Evolutionary conservation across 2,888 invertebrate species (phyloP).

Genomic region (Agriopis aurantiaria): DNA sequence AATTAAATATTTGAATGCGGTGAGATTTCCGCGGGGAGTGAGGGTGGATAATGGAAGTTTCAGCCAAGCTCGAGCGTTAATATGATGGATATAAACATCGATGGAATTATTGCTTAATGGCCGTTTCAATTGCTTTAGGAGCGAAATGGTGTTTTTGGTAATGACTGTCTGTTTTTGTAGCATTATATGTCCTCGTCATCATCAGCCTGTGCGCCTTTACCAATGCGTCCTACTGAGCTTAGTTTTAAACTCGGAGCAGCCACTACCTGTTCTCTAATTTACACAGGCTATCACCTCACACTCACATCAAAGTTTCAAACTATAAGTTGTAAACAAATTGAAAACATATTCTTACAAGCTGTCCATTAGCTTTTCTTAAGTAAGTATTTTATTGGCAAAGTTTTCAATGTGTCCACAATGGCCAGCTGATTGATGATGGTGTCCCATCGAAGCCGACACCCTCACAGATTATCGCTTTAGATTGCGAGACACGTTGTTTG

Average conservation of each 20-base stretch:
- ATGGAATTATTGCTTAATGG: constrained; percentile 84
- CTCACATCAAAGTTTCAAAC: background rate
- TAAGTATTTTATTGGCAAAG: constrained; percentile 53
- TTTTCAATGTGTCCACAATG: constrained; percentile 47
- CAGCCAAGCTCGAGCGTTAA: constrained; percentile 66
- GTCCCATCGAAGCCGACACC: constrained; percentile 51
- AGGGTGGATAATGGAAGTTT: constrained; percentile 76
- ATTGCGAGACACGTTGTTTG: constrained; percentile 69
- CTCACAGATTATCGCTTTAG: constrained; percentile 68
- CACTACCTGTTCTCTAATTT: no score
- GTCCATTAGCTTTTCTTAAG: constrained; percentile 37
- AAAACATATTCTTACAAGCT: constrained; percentile 14
- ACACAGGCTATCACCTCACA: background rate
- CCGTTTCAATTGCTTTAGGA: constrained; percentile 73
- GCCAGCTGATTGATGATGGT: constrained; percentile 68
- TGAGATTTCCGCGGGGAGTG: constrained; percentile 83
- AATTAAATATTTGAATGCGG: constrained; percentile 87
- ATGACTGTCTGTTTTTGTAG: constrained; percentile 48
- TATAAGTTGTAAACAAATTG: constrained; percentile 23
- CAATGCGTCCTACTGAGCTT: background rate
- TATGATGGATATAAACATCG: constrained; percentile 85
- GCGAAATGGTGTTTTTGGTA: constrained; percentile 65
- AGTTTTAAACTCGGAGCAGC: background rate
- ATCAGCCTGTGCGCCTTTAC: background rate
- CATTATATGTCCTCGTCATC: constrained; percentile 18